Conservation (phyloP, 2,888 invertebrate species). For the Liodrosophila aerea region DNA sequence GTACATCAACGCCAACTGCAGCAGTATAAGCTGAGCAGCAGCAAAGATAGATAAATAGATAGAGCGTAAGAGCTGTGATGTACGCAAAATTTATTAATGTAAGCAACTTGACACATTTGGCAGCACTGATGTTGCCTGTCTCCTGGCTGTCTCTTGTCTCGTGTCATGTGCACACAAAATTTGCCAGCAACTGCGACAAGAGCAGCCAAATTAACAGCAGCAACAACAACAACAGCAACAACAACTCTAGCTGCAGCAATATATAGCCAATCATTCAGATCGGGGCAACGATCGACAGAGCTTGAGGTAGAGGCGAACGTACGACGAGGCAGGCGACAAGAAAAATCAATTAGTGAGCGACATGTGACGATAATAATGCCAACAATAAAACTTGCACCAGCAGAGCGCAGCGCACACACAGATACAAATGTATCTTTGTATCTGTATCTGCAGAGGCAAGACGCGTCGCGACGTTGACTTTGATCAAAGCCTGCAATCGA, state of each 20-base stretch:
- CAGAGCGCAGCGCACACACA: constrained; percentile 1
- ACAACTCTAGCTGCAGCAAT: constrained; percentile 14
- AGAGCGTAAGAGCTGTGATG: constrained; percentile 35
- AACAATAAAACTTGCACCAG: constrained; percentile 72
- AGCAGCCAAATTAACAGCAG: constrained; percentile 57
- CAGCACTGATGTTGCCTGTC: constrained; percentile 74
- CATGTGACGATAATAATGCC: constrained; percentile 82
- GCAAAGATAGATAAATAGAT: not conserved
- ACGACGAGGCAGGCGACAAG: constrained; percentile 81
- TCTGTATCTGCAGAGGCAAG: constrained; percentile 31
- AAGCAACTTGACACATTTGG: constrained; percentile 76
- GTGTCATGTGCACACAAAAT: constrained; percentile 76
- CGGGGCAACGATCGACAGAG: constrained; percentile 41
- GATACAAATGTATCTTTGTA: constrained; percentile 32
- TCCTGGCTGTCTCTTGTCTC: constrained; percentile 24
- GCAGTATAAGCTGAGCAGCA: not conserved
- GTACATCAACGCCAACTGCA: too few species aligned
- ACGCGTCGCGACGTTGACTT: constrained; percentile 39
- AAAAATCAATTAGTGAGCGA: constrained; percentile 83
- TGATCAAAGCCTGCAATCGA: constrained; percentile 63
- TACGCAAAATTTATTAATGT: constrained; percentile 71
- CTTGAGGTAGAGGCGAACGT: constrained; percentile 28
- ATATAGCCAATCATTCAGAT: constrained; percentile 68
- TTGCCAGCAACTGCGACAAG: constrained; percentile 63
- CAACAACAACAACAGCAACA: constrained; percentile 25